Evolutionary conservation across 2,113 vertebrate genomes (phyloP).

Genomic region (Trinectes maculatus): DNA sequence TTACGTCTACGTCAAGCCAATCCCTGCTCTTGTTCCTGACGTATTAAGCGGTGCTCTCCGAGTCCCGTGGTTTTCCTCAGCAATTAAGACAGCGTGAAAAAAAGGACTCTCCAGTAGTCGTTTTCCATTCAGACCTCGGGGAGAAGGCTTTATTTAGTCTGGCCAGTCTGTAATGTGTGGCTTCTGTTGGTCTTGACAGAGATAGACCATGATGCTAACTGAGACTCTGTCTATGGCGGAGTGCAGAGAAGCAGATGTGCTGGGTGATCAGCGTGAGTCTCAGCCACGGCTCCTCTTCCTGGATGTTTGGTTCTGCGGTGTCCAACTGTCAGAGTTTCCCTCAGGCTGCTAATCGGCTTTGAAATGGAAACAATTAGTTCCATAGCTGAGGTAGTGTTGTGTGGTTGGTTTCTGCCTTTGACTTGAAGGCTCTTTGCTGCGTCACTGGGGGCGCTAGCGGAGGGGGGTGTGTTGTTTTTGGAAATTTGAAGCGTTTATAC

Average conservation of each 20-base stretch:
- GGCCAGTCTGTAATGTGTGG: conserved; percentile 32
- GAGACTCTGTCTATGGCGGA: conserved; percentile 35
- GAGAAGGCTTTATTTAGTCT: conserved; percentile 63
- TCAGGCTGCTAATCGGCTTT: conserved; percentile 69
- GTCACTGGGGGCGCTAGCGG: conserved; percentile 41
- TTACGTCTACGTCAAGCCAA: conserved; percentile 43
- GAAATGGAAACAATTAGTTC: conserved; percentile 78
- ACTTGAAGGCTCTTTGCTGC: conserved; percentile 34
- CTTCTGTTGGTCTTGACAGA: conserved; percentile 50
- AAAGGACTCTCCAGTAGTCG: conserved; percentile 41
- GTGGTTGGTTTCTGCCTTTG: conserved; percentile 31
- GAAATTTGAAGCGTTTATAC: background rate
- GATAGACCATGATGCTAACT: conserved; percentile 49
- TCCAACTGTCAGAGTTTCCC: conserved; percentile 71
- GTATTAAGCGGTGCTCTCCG: conserved; percentile 49
- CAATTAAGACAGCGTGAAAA: conserved; percentile 46
- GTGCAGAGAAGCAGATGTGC: conserved; percentile 61
- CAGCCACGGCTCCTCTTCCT: conserved; percentile 47
- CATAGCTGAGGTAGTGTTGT: conserved; percentile 57
- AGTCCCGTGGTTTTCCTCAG: conserved; percentile 48
- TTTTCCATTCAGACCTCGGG: conserved; percentile 49
- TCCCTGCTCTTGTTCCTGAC: conserved; percentile 58
- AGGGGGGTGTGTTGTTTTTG: too few species aligned
- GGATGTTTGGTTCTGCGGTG: conserved; percentile 61
- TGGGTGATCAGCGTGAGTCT: conserved; percentile 44